phyloP scores from a whole-genome alignment of 2,113 vertebrate species.

The Argyrosomus japonicus region DNA sequence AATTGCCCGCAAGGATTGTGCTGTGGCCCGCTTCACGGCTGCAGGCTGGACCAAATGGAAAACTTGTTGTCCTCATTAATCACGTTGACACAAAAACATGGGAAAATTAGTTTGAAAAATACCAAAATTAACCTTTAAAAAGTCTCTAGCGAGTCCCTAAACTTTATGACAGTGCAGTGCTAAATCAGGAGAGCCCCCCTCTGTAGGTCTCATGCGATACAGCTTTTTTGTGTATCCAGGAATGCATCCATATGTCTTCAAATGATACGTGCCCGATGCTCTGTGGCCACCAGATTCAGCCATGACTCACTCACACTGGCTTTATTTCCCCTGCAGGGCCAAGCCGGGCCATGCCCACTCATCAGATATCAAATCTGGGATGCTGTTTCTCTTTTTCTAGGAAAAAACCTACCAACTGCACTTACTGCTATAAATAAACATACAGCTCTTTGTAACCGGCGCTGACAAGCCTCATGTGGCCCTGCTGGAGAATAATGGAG shows the following conservation, averaged over 20 bases:
- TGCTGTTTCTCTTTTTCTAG: conserved; percentile 11
- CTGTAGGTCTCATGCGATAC: background rate
- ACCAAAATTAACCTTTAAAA: background rate
- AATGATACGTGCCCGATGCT: background rate
- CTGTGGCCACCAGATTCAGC: background rate
- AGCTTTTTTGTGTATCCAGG: background rate
- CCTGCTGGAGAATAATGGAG: conserved; percentile 23
- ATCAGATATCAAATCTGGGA: conserved; percentile 9
- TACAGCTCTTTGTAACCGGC: conserved; percentile 22
- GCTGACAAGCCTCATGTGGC: conserved; percentile 29
- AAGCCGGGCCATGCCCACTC: no score
- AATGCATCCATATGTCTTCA: background rate
- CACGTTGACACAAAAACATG: no score
- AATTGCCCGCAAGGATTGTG: no score
- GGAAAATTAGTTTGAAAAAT: no score
- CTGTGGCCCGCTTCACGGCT: no score
- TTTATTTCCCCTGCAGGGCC: background rate
- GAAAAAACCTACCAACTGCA: conserved; percentile 9
- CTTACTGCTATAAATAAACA: conserved; percentile 47
- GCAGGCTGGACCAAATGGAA: no score
- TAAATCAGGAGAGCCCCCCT: background rate
- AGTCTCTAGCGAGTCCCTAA: background rate
- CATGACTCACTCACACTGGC: background rate
- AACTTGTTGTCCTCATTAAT: no score
- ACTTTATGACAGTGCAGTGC: background rate